Evolutionary conservation across 2,797 vertebrate genomes (phyloP).

Genomic region (Peromyscus attwateri): DNA sequence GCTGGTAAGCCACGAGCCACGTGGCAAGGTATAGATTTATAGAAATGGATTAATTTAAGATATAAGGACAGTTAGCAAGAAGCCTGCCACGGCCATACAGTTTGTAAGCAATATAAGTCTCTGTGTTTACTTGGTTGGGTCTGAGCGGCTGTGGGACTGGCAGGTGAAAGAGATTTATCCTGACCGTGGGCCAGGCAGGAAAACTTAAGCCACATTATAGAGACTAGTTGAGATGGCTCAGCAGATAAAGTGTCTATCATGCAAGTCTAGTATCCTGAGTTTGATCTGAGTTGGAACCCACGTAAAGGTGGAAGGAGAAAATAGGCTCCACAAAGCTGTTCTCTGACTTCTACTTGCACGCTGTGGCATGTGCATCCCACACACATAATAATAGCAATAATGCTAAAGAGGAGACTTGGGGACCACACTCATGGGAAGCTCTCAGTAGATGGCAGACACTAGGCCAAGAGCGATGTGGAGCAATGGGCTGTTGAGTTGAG

Average conservation of each 20-base stretch:
- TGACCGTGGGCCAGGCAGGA: no score
- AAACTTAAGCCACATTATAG: no score
- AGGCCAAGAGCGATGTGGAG: neutral
- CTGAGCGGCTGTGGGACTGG: no score
- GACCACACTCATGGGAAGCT: neutral
- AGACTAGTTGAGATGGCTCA: neutral
- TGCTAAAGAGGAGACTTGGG: neutral
- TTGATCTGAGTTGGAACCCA: neutral
- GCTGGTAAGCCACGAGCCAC: no score
- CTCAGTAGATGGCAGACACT: neutral
- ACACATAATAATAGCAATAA: neutral
- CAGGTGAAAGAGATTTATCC: no score
- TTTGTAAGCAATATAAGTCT: no score
- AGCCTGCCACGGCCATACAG: no score
- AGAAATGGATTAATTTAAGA: no score
- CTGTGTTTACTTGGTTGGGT: no score
- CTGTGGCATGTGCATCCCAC: neutral
- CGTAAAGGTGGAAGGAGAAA: neutral
- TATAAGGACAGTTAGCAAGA: no score
- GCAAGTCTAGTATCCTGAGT: neutral
- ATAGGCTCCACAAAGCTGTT: neutral
- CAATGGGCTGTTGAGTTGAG: neutral
- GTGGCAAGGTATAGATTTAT: no score
- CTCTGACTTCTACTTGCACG: neutral
- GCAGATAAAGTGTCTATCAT: neutral